A percentile compares a stretch with the other conserved stretches of the same genome.
Evolutionary conservation across 2,113 vertebrate species (phyloP).

Genomic region (Elanoides forficatus): DNA sequence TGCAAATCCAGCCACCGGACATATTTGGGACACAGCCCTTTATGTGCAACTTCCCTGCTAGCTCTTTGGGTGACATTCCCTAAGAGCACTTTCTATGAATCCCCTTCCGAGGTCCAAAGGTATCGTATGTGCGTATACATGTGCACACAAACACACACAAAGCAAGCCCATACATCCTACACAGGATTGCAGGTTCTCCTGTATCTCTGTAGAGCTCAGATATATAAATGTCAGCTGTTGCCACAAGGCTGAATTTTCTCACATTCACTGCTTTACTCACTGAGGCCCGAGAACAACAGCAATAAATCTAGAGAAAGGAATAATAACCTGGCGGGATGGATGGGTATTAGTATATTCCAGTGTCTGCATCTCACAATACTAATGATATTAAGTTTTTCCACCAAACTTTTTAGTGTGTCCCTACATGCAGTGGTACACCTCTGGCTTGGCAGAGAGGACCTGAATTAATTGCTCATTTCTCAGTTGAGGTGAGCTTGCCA

Average conservation of each 20-base stretch:
- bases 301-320: background rate
- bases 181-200: background rate
- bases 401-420: background rate
- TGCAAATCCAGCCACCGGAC: background rate
- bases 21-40: background rate
- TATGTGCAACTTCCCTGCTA: background rate
- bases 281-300: background rate
- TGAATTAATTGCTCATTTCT: background rate
- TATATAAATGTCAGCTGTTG: background rate
- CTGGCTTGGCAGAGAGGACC: background rate
- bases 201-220: background rate
- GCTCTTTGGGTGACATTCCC: background rate
- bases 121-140: fast-evolving
- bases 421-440: background rate
- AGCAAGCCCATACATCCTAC: background rate
- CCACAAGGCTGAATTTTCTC: background rate
- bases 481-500: background rate
- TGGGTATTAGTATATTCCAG: background rate
- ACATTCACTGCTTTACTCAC: background rate
- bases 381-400: background rate
- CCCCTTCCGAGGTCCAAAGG: background rate
- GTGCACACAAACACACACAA: background rate
- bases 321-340: background rate
- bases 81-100: background rate
- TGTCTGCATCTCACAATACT: background rate